These are phyloP conservation scores for Vanessa atalanta DNA, from an alignment of 1,140 invertebrate species.

Conservation along the genomic window DNA sequence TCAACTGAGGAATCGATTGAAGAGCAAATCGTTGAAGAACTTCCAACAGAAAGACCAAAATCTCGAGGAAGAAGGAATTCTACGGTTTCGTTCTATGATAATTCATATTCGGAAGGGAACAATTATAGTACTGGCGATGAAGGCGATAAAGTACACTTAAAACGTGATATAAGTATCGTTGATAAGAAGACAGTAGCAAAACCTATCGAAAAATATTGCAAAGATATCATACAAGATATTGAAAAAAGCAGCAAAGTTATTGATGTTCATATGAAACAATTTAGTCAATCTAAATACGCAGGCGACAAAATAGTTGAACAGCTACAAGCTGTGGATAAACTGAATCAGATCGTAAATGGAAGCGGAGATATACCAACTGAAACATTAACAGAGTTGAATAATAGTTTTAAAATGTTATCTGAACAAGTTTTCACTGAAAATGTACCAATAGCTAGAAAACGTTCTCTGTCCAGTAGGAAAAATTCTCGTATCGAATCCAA, in stretches of 20 bases:
- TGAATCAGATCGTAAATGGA: conserved; percentile 66
- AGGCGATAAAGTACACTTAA: conserved; percentile 42
- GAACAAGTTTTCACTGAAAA: conserved; percentile 58
- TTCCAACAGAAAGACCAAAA: conserved; percentile 58
- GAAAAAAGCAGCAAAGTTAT: conserved; percentile 78
- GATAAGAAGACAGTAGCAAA: conserved; percentile 59
- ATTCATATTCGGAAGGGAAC: conserved; percentile 44
- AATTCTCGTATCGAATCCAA: conserved; percentile 50
- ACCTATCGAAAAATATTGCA: conserved; percentile 74
- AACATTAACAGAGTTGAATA: conserved; percentile 63
- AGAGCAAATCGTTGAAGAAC: conserved; percentile 57
- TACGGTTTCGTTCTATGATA: conserved; percentile 64
- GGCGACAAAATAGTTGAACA: conserved; percentile 72
- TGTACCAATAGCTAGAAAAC: conserved; percentile 50
- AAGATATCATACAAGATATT: conserved; percentile 76
- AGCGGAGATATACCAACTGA: conserved; percentile 59
- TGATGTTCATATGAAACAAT: conserved; percentile 75
- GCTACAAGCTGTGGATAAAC: conserved; percentile 72
- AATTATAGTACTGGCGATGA: conserved; percentile 42
- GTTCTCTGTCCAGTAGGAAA: conserved; percentile 58
- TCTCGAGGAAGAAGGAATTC: conserved; percentile 66
- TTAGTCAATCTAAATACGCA: conserved; percentile 66
- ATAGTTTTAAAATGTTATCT: conserved; percentile 71
- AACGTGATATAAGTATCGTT: conserved; percentile 45
- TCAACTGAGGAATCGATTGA: conserved; percentile 69